Percentiles rank a stretch among this genome's conserved stretches.
These are phyloP conservation scores for Fundulus diaphanus DNA, from an alignment of 2,797 vertebrate genomes.

Conservation along the genomic window DNA sequence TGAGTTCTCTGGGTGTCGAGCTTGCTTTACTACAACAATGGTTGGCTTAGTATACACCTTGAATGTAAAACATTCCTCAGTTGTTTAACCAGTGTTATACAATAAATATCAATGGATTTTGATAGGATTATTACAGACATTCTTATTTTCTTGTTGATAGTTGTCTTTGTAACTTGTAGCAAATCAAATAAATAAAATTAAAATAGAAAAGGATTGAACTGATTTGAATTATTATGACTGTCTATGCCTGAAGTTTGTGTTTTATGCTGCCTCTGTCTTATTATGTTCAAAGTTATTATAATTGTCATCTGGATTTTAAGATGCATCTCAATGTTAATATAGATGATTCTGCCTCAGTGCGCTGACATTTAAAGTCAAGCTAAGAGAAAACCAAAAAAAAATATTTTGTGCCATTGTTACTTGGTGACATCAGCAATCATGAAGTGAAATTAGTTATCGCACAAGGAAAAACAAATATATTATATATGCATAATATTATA, in stretches of 20 bases:
- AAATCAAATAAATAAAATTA: not conserved
- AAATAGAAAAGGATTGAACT: not conserved
- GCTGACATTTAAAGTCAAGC: not conserved
- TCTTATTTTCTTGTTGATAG: not conserved
- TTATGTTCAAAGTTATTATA: not conserved
- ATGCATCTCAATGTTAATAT: not conserved
- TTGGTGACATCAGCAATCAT: not conserved
- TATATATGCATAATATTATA: not conserved
- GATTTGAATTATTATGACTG: not conserved
- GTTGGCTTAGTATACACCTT: not conserved
- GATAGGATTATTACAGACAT: not conserved
- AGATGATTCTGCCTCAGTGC: not conserved
- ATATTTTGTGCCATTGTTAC: not conserved
- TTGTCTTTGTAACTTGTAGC: not conserved
- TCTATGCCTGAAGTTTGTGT: not conserved
- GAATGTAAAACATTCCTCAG: too few species aligned
- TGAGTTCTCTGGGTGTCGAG: not conserved
- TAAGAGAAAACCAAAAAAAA: not conserved
- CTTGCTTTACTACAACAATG: not conserved
- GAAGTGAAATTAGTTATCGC: not conserved
- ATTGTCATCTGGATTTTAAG: not conserved
- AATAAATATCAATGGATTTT: not conserved
- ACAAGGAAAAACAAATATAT: not conserved
- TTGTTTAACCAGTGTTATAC: not conserved
- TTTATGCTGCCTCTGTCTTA: not conserved